phyloP scores from a whole-genome alignment of 2,113 vertebrate genomes.

The Trichechus manatus region DNA sequence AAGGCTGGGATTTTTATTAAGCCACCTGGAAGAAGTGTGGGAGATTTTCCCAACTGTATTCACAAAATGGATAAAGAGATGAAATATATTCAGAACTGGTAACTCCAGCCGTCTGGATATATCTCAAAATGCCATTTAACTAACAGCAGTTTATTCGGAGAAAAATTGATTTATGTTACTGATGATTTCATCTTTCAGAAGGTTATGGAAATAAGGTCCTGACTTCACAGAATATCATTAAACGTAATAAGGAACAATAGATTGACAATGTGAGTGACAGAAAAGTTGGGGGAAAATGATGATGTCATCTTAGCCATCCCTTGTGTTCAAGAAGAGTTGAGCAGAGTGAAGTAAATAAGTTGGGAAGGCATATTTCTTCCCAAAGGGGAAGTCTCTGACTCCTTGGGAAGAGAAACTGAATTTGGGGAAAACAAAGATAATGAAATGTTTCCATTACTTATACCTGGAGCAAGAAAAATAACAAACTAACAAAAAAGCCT shows the following conservation, averaged over 20 bases:
- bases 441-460: neutral
- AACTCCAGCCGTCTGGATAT: neutral
- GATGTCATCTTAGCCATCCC: neutral
- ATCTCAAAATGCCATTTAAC: neutral
- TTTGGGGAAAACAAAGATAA: neutral
- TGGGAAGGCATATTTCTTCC: neutral
- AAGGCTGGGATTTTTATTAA: constrained; percentile 5
- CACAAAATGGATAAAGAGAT: neutral
- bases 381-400: neutral
- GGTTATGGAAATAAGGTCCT: neutral
- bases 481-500: neutral
- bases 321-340: neutral
- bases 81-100: neutral
- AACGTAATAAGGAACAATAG: neutral
- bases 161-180: neutral
- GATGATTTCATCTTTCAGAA: constrained; percentile 41
- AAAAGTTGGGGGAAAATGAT: neutral
- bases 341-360: neutral
- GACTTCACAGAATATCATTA: neutral
- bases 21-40: neutral
- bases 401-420: neutral
- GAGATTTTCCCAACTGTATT: neutral
- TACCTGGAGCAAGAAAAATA: neutral
- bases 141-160: neutral
- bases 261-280: neutral